These are phyloP conservation scores for Heliothis subflexa DNA, from an alignment of 1,140 invertebrate species.

Conservation along the genomic window DNA sequence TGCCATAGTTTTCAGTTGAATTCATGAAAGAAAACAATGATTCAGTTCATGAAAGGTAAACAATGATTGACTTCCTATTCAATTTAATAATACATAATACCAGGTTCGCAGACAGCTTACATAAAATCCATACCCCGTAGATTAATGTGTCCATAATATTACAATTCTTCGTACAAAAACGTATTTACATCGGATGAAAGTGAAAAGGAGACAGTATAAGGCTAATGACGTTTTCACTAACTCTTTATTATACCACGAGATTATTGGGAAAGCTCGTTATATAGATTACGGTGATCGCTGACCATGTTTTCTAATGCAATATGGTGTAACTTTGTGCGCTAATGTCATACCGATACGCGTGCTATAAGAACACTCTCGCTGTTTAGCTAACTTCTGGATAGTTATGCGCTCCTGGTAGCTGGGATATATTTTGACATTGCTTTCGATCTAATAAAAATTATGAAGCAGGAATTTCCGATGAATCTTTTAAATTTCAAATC, in stretches of 20 bases:
- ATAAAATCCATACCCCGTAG: no score
- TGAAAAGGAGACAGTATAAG: conserved; percentile 22
- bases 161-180: not conserved
- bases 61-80: no score
- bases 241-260: conserved; percentile 27
- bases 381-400: not conserved
- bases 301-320: conserved; percentile 41
- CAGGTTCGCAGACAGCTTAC: no score
- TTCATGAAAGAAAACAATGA: no score
- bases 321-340: conserved; percentile 30
- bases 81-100: no score
- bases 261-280: conserved; percentile 38
- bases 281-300: conserved; percentile 38
- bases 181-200: conserved; percentile 3
- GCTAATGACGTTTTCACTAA: conserved; percentile 36
- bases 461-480: no score
- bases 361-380: not conserved
- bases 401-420: conserved; percentile 19
- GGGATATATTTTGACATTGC: not conserved
- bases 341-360: conserved; percentile 26
- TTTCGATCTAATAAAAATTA: no score
- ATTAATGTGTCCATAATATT: no score
- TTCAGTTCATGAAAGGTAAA: no score
- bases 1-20: no score
- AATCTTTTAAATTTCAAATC: not conserved